Conservation (phyloP, 2,113 vertebrate species). For the Pelvicachromis taeniatus region DNA sequence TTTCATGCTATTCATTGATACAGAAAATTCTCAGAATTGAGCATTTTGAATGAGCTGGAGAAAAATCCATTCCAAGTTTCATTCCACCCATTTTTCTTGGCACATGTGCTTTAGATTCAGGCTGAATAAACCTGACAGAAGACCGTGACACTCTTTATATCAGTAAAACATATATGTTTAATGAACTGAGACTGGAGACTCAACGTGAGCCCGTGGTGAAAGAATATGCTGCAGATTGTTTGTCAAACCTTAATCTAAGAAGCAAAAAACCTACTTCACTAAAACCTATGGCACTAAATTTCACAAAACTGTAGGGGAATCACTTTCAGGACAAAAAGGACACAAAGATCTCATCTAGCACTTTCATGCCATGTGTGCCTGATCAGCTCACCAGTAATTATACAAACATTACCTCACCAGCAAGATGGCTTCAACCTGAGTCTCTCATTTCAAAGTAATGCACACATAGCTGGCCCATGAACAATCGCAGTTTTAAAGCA, state of each 20-base stretch:
- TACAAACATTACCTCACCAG: background rate
- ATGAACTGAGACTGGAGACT: background rate
- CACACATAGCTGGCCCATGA: background rate
- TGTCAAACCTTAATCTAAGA: background rate
- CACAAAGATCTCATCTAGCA: background rate
- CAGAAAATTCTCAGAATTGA: slow-evolving; percentile 1
- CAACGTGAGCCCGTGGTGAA: background rate
- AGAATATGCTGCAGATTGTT: background rate
- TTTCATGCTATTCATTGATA: slow-evolving; percentile 52
- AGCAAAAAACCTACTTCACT: background rate
- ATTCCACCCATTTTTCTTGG: background rate
- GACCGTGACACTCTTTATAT: background rate
- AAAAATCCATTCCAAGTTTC: background rate
- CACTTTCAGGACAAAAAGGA: background rate
- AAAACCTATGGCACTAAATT: background rate
- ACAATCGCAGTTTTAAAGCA: background rate
- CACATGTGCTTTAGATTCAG: background rate
- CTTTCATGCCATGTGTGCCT: background rate
- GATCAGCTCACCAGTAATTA: background rate
- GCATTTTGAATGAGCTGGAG: slow-evolving; percentile 37
- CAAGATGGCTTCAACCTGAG: background rate
- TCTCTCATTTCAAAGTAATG: background rate
- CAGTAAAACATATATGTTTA: background rate
- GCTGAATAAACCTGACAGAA: background rate
- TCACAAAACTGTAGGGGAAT: background rate